Evolutionary conservation across 2,888 invertebrate species (phyloP).

Genomic region (Campopleginae sp.): DNA sequence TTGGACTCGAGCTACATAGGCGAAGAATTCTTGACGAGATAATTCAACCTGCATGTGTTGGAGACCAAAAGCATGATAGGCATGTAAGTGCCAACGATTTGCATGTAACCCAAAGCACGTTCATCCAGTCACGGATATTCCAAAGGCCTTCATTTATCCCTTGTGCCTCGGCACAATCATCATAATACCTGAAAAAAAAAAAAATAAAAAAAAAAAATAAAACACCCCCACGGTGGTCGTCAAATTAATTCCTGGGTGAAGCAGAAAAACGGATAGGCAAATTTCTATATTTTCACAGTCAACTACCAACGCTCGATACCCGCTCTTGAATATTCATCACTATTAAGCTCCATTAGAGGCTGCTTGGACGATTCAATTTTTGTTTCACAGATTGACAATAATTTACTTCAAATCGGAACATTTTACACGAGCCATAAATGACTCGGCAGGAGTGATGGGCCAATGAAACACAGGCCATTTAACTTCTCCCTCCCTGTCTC

Average conservation of each 20-base stretch:
- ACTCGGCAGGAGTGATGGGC: background rate
- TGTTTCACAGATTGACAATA: background rate
- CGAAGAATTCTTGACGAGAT: slow-evolving; percentile 32
- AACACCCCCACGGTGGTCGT: background rate
- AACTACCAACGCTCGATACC: background rate
- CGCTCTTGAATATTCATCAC: background rate
- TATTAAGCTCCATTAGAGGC: background rate
- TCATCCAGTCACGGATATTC: slow-evolving; percentile 5
- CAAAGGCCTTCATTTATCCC: slow-evolving; percentile 8
- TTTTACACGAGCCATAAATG: background rate
- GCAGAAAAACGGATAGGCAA: background rate
- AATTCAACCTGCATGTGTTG: slow-evolving; percentile 43
- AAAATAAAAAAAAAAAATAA: too few species aligned
- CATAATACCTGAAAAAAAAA: background rate
- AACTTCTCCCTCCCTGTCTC: background rate
- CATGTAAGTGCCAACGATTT: slow-evolving; percentile 14
- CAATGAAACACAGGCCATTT: background rate
- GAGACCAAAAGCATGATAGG: slow-evolving; percentile 26
- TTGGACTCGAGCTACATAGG: slow-evolving; percentile 20
- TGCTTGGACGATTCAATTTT: background rate
- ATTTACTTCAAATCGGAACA: background rate
- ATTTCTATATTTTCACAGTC: background rate
- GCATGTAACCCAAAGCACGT: background rate
- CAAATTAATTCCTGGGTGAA: background rate
- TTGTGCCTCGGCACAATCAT: slow-evolving; percentile 1